Conservation (phyloP, 2,888 invertebrate species). For the Strigamia transsilvanica region DNA sequence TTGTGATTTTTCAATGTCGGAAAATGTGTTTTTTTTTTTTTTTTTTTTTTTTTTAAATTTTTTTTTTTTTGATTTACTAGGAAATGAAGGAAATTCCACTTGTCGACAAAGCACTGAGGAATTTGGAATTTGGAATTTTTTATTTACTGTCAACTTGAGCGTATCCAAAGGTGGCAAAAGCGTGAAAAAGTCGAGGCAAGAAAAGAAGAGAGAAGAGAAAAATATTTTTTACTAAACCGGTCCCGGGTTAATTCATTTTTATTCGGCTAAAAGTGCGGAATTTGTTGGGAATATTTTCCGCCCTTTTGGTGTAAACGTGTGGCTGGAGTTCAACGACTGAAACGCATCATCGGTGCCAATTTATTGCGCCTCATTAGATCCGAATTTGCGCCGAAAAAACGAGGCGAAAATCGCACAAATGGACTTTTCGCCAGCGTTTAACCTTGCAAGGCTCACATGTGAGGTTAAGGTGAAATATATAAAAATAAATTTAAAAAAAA, state of each 20-base stretch:
- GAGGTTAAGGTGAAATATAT: slow-evolving; percentile 38
- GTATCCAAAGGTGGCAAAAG: neutral
- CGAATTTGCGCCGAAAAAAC: neutral
- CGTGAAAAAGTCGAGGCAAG: neutral
- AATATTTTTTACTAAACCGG: neutral
- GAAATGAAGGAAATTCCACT: neutral
- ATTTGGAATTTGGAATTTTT: neutral
- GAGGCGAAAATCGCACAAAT: neutral
- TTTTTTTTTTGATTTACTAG: neutral
- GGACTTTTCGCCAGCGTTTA: neutral
- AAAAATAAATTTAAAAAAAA: neutral
- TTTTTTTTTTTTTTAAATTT: too few species aligned
- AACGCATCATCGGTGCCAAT: neutral
- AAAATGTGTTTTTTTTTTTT: too few species aligned
- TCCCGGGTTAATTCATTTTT: neutral
- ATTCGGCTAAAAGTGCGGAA: too few species aligned
- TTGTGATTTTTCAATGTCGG: neutral
- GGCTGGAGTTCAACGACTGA: slow-evolving; percentile 31
- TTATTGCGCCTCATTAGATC: slow-evolving; percentile 27
- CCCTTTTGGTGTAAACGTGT: neutral
- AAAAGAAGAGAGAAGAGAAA: neutral
- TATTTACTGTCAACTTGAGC: slow-evolving; percentile 17
- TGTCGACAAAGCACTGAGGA: neutral
- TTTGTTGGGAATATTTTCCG: neutral
- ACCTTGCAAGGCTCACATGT: neutral